These are phyloP conservation scores for Antitype chi DNA, from an alignment of 2,888 invertebrate species.

Conservation along the genomic window DNA sequence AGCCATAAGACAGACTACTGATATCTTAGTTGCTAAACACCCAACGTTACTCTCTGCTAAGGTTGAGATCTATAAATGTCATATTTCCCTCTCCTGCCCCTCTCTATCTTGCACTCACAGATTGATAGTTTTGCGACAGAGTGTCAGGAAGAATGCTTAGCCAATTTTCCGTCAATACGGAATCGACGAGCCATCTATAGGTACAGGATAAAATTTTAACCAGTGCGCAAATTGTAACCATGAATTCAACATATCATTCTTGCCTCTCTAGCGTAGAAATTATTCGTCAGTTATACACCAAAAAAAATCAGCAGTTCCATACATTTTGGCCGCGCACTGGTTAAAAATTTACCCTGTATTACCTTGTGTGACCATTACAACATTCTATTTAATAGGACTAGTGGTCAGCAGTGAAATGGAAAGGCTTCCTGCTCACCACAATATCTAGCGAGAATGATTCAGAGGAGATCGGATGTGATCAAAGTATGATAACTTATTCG, in stretches of 20 bases:
- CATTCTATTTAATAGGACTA: conserved; percentile 9
- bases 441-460: conserved; percentile 50
- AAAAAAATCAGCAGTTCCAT: too few species aligned
- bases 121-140: background rate
- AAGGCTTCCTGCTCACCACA: conserved; percentile 55
- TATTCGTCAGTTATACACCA: too few species aligned
- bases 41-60: background rate
- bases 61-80: background rate
- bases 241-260: too few species aligned
- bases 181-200: conserved; percentile 11
- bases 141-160: background rate
- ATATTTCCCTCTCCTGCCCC: too few species aligned
- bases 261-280: too few species aligned
- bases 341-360: too few species aligned
- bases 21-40: background rate
- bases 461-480: conserved; percentile 53
- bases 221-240: too few species aligned
- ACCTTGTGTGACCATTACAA: conserved; percentile 6
- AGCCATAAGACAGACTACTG: background rate
- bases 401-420: conserved; percentile 25
- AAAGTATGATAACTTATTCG: conserved; percentile 23
- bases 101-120: background rate
- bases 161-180: conserved; percentile 17
- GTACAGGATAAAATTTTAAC: too few species aligned
- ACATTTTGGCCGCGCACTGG: too few species aligned